phyloP scores from a whole-genome alignment of 2,797 vertebrate genomes.

The Epinephelus malabaricus region DNA sequence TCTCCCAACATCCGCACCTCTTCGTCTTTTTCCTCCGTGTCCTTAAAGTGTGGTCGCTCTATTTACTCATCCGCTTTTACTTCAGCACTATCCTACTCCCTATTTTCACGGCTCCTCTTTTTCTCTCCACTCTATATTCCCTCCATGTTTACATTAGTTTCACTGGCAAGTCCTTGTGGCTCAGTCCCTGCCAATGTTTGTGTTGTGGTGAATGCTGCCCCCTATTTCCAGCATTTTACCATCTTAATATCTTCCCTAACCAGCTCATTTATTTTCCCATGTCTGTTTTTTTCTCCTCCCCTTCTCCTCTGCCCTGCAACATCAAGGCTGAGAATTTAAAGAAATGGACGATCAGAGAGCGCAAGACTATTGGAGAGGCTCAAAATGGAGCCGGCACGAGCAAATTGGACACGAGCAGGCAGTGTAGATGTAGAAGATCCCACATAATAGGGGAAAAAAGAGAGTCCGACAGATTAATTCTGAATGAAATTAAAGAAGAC shows the following conservation, averaged over 20 bases:
- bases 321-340: constrained; percentile 69
- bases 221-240: constrained; percentile 64
- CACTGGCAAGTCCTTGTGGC: constrained; percentile 57
- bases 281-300: constrained; percentile 11
- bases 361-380: constrained; percentile 51
- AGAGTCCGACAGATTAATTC: constrained; percentile 71
- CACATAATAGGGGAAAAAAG: constrained; percentile 51
- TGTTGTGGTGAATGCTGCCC: constrained; percentile 59
- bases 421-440: constrained; percentile 55
- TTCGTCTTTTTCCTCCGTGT: constrained; percentile 30
- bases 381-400: constrained; percentile 71
- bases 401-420: constrained; percentile 60
- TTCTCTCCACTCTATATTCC: constrained; percentile 71
- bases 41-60: constrained; percentile 44
- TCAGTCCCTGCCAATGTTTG: constrained; percentile 63
- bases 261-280: constrained; percentile 44
- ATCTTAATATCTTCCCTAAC: constrained; percentile 55
- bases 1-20: constrained; percentile 25
- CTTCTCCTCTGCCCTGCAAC: constrained; percentile 46
- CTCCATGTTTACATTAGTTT: constrained; percentile 74
- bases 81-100: constrained; percentile 53
- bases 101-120: constrained; percentile 64
- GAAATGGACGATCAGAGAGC: constrained; percentile 54
- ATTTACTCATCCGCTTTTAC: constrained; percentile 61
- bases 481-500: constrained; percentile 81